Base-by-base conservation (phyloP, 2,797 vertebrate species). In the Aulostomus chinensis region DNA sequence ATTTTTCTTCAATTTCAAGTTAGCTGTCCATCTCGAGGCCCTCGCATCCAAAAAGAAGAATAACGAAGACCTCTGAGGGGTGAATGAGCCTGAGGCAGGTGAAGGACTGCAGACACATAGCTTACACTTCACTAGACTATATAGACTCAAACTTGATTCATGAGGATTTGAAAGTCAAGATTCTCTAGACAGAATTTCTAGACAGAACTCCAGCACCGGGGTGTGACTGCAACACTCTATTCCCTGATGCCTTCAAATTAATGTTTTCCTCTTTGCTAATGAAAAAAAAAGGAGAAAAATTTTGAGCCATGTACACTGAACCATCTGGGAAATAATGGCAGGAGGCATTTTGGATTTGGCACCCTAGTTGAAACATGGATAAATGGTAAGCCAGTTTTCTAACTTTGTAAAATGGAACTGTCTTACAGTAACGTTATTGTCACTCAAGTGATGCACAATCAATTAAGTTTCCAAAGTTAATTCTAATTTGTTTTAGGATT, bases 11-110 rank as follows among this genome's bases (percentile, higher is more conserved):
- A 37, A 52, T 65, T 54, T 40, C 26, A 62, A 53, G 42, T 48
- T 58, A 30, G 30, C 59, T 58, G 54, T 66, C 61, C 40, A 57
- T 60, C 71, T 68, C 24, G 22, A 41, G 34, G 22, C 11, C 38
- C 40, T 6, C 30, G 35, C 55, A 22, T 50, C 40, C 45, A 12
- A 31, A 30, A 13, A 36, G 52, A 51, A 28, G 28, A 59, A 58
- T 11, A 37, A 39, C 32, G 15, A 33, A n/a, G 31, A 40, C 40
- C 55, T 57, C 49, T 49, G 49, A 57, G 17, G 57, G 24, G 51
- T 43, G 17, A 52, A 49, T 49, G 62, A 40, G 57, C 58, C 73
- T 34, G 45, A 73, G 70, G 72, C 66, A 46, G 53, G 47, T 38
- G 51, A 34, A 72, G 31, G 39, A 30, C 41, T 49, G 52, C 58